Conservation (phyloP, 2,888 invertebrate genomes). For the Belgica antarctica region DNA sequence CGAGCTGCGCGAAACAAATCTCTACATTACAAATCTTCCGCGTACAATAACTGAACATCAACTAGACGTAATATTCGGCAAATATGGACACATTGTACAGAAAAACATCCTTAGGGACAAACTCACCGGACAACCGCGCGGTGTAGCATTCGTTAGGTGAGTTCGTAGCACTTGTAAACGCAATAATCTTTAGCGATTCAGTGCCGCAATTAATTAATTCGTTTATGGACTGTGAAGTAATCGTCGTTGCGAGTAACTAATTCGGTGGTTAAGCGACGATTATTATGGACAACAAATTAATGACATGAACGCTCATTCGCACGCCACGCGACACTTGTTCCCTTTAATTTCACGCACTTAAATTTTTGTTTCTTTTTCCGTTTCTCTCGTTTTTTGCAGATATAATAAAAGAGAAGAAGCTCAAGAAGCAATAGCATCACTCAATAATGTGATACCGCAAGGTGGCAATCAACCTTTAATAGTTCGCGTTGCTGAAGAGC, state of each 20-base stretch:
- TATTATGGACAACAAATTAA: too few species aligned
- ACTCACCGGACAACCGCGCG: slow-evolving; percentile 80
- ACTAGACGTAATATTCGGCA: slow-evolving; percentile 79
- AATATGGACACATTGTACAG: slow-evolving; percentile 88
- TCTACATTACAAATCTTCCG: slow-evolving; percentile 90
- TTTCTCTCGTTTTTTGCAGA: slow-evolving; percentile 56
- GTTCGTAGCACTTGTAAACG: too few species aligned
- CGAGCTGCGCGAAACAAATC: slow-evolving; percentile 88
- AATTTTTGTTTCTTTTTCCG: slow-evolving; percentile 36
- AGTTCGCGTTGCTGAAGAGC: slow-evolving; percentile 61
- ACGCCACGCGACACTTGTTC: not conserved
- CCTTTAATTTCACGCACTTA: not conserved
- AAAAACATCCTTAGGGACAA: slow-evolving; percentile 87
- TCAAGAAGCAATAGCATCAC: slow-evolving; percentile 79
- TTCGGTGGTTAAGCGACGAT: too few species aligned
- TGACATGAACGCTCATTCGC: slow-evolving; percentile 23
- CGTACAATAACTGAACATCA: slow-evolving; percentile 80
- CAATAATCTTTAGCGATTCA: too few species aligned
- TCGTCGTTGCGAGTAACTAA: too few species aligned
- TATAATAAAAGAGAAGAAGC: slow-evolving; percentile 87
- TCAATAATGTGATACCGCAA: slow-evolving; percentile 81
- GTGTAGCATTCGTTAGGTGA: slow-evolving; percentile 90
- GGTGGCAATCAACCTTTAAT: slow-evolving; percentile 80
- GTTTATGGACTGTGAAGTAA: too few species aligned
- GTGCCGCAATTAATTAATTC: too few species aligned